These are phyloP conservation scores for Poeciliopsis turrubarensis DNA, from an alignment of 2,113 vertebrate species.

Conservation along the genomic window DNA sequence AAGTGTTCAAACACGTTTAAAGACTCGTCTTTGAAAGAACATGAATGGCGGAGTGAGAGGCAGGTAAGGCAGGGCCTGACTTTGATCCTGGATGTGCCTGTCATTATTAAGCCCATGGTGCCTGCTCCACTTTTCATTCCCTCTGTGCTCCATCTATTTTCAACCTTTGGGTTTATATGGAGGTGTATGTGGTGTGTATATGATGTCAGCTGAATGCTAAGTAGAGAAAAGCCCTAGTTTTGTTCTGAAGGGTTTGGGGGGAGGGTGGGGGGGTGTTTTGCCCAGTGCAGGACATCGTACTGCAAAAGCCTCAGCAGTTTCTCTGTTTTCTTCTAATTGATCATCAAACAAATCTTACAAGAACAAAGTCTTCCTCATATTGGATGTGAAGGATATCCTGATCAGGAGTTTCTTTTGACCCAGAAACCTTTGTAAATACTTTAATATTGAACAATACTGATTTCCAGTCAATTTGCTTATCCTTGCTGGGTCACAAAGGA, in stretches of 20 bases:
- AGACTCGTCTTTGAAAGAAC: conserved; percentile 43
- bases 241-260: neutral
- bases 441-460: too few relatives aligned
- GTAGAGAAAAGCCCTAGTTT: conserved; percentile 33
- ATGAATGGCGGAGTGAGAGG: conserved; percentile 22
- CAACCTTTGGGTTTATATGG: conserved; percentile 51
- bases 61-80: conserved; percentile 34
- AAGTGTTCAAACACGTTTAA: conserved; percentile 36
- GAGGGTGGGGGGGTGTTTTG: neutral
- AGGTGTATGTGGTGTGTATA: conserved; percentile 6
- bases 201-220: conserved; percentile 33
- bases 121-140: conserved; percentile 67
- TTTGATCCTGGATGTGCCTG: conserved; percentile 52
- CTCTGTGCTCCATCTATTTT: conserved; percentile 51
- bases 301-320: neutral
- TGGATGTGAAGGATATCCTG: neutral
- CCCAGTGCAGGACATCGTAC: neutral
- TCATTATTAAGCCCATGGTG: conserved; percentile 52
- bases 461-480: too few relatives aligned
- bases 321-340: neutral
- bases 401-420: too few relatives aligned
- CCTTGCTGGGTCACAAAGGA: too few relatives aligned
- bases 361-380: neutral
- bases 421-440: too few relatives aligned
- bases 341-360: too few relatives aligned